A percentile compares a stretch with the other conserved stretches of the same genome.
phyloP scores from a whole-genome alignment of 2,888 invertebrate species.

The Parnassius smintheus region DNA sequence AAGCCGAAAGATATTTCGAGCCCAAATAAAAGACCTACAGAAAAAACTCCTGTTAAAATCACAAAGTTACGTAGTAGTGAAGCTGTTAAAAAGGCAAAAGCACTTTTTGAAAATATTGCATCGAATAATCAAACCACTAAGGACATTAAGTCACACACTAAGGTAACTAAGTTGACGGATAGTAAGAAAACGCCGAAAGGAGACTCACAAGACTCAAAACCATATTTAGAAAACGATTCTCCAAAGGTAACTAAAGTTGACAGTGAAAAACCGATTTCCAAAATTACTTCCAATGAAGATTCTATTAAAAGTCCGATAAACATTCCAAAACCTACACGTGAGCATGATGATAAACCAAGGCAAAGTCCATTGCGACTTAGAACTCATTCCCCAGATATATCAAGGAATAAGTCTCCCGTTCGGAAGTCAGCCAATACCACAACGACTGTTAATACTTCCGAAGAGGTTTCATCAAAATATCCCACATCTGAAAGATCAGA shows the following conservation, averaged over 20 bases:
- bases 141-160: constrained; percentile 40
- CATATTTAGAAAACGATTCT: constrained; percentile 47
- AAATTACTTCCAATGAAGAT: constrained; percentile 34
- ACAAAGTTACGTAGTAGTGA: constrained; percentile 80
- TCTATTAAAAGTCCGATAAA: constrained; percentile 40
- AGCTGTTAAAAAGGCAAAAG: constrained; percentile 86
- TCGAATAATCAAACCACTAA: constrained; percentile 58
- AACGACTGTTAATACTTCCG: constrained; percentile 42
- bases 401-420: constrained; percentile 34
- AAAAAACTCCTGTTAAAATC: constrained; percentile 55
- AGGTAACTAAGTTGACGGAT: constrained; percentile 71
- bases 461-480: constrained; percentile 39
- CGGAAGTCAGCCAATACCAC: constrained; percentile 45
- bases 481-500: constrained; percentile 47
- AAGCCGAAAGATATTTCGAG: constrained; percentile 43
- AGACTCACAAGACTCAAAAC: constrained; percentile 47
- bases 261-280: constrained; percentile 41
- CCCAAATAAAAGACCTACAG: constrained; percentile 39
- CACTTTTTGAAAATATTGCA: constrained; percentile 85
- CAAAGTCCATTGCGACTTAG: constrained; percentile 46
- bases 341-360: constrained; percentile 43
- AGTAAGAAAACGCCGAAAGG: constrained; percentile 61
- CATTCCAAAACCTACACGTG: constrained; percentile 32
- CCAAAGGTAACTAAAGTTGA: constrained; percentile 45
- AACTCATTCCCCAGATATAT: constrained; percentile 49